A percentile compares a stretch with the other conserved stretches of the same genome.
Evolutionary conservation across 1,140 invertebrate species (phyloP).

Genomic region (Artemia franciscana): DNA sequence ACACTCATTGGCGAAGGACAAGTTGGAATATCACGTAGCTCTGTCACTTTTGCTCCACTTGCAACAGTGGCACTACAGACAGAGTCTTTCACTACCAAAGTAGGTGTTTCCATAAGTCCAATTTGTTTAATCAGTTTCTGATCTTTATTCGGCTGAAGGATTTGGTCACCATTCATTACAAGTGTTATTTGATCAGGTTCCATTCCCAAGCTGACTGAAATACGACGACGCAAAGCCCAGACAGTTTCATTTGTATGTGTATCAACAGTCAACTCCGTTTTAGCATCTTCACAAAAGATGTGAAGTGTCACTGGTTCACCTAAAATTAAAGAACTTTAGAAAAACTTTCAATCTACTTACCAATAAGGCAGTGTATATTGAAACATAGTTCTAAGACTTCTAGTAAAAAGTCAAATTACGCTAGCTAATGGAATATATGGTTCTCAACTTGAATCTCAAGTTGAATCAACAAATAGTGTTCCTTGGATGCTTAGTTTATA

Average conservation of each 20-base stretch:
- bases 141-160: conserved; percentile 15
- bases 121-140: conserved; percentile 23
- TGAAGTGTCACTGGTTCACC: conserved; percentile 22
- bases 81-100: conserved; percentile 12
- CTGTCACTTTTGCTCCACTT: conserved; percentile 12
- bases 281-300: conserved; percentile 21
- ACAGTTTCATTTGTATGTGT: conserved; percentile 25
- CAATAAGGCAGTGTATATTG: no score
- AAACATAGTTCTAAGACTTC: no score
- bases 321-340: no score
- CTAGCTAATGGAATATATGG: no score
- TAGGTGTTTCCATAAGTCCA: conserved; percentile 21
- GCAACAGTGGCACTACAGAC: conserved; percentile 9
- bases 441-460: no score
- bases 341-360: no score
- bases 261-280: conserved; percentile 22
- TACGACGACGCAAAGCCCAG: conserved; percentile 20
- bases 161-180: conserved; percentile 4
- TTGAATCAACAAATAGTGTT: no score
- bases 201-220: conserved; percentile 14
- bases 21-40: conserved; percentile 11
- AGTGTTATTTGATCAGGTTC: conserved; percentile 20
- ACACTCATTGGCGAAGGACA: conserved; percentile 6
- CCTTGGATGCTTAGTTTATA: no score
- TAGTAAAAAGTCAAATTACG: no score